These are phyloP conservation scores for Dasyornis broadbenti DNA, from an alignment of 2,113 vertebrate species.

Conservation along the genomic window DNA sequence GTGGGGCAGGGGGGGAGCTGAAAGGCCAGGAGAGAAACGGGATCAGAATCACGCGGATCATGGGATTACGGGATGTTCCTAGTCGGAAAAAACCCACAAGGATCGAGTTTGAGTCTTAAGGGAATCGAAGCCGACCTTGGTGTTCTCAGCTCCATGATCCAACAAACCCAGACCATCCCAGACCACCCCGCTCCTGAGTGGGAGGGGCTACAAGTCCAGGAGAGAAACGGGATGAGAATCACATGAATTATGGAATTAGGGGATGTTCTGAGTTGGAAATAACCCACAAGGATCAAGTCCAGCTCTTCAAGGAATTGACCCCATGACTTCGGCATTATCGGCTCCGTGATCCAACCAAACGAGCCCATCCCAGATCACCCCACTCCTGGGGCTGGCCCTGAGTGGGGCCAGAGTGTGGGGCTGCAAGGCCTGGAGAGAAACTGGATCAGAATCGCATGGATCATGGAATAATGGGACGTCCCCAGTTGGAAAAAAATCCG, in stretches of 20 bases:
- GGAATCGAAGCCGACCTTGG: neutral
- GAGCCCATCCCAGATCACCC: rapidly evolving
- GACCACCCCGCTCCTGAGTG: too few relatives aligned
- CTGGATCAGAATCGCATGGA: rapidly evolving
- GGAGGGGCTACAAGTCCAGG: neutral
- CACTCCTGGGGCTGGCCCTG: neutral
- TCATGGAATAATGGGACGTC: rapidly evolving
- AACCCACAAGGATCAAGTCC: neutral
- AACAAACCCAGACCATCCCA: neutral
- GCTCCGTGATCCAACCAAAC: neutral
- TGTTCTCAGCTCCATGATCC: neutral
- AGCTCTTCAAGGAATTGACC: neutral
- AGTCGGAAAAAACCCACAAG: too few relatives aligned
- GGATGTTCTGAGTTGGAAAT: rapidly evolving
- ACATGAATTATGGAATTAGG: rapidly evolving
- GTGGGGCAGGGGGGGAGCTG: constrained; percentile 86
- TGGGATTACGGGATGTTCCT: rapidly evolving
- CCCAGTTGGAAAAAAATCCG: rapidly evolving
- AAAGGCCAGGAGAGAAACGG: neutral
- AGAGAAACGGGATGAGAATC: rapidly evolving
- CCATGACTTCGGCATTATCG: rapidly evolving
- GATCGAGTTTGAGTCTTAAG: neutral
- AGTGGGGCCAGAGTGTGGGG: constrained; percentile 63
- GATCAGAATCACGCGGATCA: neutral
- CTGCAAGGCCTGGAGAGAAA: neutral